These are phyloP conservation scores for Luidia sarsii DNA, from an alignment of 53 echinoderm and acorn worm genomes.

Conservation along the genomic window DNA sequence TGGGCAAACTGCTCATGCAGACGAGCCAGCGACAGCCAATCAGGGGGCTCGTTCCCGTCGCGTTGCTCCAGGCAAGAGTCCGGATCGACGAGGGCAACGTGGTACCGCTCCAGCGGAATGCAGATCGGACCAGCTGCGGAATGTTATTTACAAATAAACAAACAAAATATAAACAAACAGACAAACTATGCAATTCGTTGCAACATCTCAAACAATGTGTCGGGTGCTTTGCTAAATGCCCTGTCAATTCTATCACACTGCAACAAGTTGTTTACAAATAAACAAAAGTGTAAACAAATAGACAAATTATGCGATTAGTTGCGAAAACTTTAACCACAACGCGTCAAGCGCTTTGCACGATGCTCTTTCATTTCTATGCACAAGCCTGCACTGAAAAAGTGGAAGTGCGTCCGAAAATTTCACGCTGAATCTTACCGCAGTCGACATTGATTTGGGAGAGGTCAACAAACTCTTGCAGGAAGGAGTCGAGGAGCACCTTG, in stretches of 20 bases:
- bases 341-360: too few relatives aligned
- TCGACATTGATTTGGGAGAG: neutral
- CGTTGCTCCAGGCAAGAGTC: slow-evolving; percentile 19
- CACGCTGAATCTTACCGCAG: neutral
- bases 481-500: neutral
- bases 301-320: too few relatives aligned
- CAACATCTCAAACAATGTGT: too few relatives aligned
- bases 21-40: slow-evolving; percentile 26
- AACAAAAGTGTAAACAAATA: too few relatives aligned
- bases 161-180: neutral
- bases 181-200: too few relatives aligned
- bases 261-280: too few relatives aligned
- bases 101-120: slow-evolving; percentile 1
- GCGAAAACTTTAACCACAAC: too few relatives aligned
- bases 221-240: too few relatives aligned
- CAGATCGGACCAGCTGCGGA: neutral
- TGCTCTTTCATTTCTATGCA: too few relatives aligned
- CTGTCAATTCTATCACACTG: too few relatives aligned
- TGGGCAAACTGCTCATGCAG: slow-evolving; percentile 9
- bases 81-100: slow-evolving; percentile 13
- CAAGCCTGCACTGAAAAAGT: too few relatives aligned
- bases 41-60: slow-evolving; percentile 3
- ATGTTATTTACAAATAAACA: neutral
- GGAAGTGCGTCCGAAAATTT: too few relatives aligned
- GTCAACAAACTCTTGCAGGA: neutral